A percentile compares a stretch with the other conserved stretches of the same genome.
Conservation (phyloP, 2,113 vertebrate species). For the Bubo bubo region DNA sequence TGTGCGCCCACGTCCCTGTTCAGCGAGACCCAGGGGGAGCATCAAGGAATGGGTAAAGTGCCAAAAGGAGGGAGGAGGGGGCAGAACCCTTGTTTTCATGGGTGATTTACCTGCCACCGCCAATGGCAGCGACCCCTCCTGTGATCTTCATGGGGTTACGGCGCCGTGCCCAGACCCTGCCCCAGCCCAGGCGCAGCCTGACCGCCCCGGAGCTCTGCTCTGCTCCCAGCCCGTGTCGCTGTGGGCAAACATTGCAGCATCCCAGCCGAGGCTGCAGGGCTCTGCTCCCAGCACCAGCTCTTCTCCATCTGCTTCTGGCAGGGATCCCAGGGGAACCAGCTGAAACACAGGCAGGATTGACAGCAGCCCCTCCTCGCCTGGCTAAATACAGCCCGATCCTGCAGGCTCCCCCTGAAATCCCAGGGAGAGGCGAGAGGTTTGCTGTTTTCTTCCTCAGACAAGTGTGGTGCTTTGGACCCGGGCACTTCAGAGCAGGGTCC, state of each 20-base stretch:
- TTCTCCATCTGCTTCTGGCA: not conserved
- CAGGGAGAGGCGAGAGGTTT: not conserved
- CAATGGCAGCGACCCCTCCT: not conserved
- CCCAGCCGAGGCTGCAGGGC: not conserved
- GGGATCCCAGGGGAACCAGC: not conserved
- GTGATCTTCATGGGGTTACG: not conserved
- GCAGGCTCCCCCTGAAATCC: not conserved
- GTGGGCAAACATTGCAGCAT: accelerated
- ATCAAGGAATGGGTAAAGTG: not conserved
- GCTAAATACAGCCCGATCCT: not conserved
- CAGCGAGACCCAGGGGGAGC: not conserved
- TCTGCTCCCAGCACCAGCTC: not conserved
- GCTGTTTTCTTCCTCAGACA: not conserved
- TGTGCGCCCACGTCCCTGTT: accelerated
- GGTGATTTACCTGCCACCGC: not conserved
- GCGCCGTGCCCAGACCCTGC: not conserved
- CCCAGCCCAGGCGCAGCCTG: not conserved
- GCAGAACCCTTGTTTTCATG: not conserved
- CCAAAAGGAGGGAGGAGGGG: not conserved
- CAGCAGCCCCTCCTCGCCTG: not conserved
- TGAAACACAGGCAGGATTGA: not conserved
- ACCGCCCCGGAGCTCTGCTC: accelerated
- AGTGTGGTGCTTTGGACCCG: not conserved
- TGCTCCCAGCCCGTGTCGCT: accelerated
- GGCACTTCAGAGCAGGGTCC: not conserved